Evolutionary conservation across 2,113 vertebrate species (phyloP), one percentile per base, ranked within the genome.

Genomic region (Choloepus hoffmanni): DNA sequence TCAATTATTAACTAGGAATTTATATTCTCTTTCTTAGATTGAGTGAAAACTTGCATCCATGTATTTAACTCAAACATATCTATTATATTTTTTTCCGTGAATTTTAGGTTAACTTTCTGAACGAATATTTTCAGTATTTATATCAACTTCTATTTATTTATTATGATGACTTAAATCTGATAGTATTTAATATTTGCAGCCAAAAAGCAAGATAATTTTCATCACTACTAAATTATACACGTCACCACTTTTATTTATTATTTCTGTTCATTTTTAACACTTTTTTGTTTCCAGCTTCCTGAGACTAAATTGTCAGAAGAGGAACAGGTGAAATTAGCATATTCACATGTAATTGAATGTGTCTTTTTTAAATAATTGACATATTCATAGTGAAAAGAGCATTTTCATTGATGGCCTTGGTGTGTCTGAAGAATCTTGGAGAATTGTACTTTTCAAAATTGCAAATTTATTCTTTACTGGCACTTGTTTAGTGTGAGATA

Each of bases 91-190:
- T 50, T 77, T 87, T 63, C 45, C 43, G n/a, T 23, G 40, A 55
- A 92, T 92, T 79, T 86, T 70, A 65, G 55, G 24, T 70, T 81
- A 72, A 65, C 78, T 73, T 84, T 94, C 19, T 45, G 19, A 84
- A 79, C 63, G 11, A 73, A 62, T 30, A 58, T 74, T 58, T 90
- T 84, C 10, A 87, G 0, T 10, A 55, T 50, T 92, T 60, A 90
- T 15, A 4, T 9, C n/a, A 77, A 30, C 50, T 92, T 95, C 30
- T 28, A 43, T 48, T 70, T 68, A 48, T 58, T 10, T 53, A 14
- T 48, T 13, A 45, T 30, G 90, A 68, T 79, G 11, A 84, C 58
- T 92, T 10, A 87, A 73, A 79, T 18, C 21, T 84, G 15, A 40
- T 40, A 92, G n/a, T 62, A 92, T 36, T 87, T 62, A 83, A 28